Evolutionary conservation across 2,113 vertebrate genomes (phyloP).

Genomic region (Pristiophorus japonicus): DNA sequence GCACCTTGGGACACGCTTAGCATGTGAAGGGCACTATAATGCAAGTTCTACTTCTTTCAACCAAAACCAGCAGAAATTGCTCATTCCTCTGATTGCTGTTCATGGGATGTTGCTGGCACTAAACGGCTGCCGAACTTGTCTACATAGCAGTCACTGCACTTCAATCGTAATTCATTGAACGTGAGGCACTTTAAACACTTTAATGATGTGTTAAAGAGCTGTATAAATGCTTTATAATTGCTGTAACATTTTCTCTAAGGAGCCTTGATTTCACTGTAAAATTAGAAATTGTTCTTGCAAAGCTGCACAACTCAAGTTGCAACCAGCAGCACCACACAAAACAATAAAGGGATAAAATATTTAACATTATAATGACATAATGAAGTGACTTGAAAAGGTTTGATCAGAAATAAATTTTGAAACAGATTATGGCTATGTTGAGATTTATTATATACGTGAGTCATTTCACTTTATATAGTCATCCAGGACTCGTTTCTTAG

Average conservation of each 20-base stretch:
- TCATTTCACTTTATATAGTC: neutral
- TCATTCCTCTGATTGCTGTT: neutral
- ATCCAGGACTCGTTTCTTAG: neutral
- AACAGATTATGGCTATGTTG: neutral
- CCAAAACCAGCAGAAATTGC: neutral
- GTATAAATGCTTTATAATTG: neutral
- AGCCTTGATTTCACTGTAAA: neutral
- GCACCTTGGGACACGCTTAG: neutral
- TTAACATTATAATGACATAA: neutral
- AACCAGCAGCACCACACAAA: neutral
- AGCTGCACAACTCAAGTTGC: neutral
- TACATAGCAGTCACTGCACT: neutral
- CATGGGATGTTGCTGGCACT: neutral
- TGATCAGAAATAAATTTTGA: neutral
- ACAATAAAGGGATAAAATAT: neutral
- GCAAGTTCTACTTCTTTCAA: neutral
- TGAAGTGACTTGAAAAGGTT: neutral
- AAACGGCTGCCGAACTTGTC: neutral
- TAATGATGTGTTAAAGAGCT: neutral
- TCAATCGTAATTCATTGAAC: neutral
- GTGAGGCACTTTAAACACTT: neutral
- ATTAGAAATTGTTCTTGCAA: neutral
- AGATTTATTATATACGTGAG: neutral
- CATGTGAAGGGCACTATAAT: neutral
- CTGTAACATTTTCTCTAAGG: neutral